Percentiles rank a stretch among this genome's conserved stretches.
phyloP scores from a whole-genome alignment of 1,140 invertebrate genomes.

The Aphaenogaster rudis region DNA sequence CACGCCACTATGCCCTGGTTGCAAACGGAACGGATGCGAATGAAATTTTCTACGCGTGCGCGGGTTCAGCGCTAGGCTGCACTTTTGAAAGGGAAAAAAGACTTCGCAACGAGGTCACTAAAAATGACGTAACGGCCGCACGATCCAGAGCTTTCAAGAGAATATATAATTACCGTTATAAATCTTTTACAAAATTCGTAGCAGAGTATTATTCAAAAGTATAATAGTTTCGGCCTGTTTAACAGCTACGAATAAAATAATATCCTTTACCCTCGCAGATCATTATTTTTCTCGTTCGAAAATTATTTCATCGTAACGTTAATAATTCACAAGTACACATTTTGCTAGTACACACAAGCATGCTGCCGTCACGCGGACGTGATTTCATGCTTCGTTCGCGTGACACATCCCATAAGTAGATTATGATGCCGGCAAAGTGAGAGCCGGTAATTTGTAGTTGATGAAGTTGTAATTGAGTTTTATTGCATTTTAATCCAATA shows the following conservation, averaged over 20 bases:
- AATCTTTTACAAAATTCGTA: slow-evolving; percentile 42
- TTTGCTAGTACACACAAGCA: slow-evolving; percentile 30
- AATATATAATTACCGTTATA: slow-evolving; percentile 39
- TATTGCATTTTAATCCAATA: slow-evolving; percentile 83
- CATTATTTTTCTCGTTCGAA: neutral
- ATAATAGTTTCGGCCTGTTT: neutral
- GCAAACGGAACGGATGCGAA: slow-evolving; percentile 70
- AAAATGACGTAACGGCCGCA: slow-evolving; percentile 44
- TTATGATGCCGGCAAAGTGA: slow-evolving; percentile 67
- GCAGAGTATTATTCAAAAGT: neutral
- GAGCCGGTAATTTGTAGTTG: slow-evolving; percentile 72
- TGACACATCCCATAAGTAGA: slow-evolving; percentile 66
- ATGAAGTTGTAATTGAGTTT: slow-evolving; percentile 83
- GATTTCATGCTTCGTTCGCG: slow-evolving; percentile 60
- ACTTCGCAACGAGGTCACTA: slow-evolving; percentile 30
- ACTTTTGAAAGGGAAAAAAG: slow-evolving; percentile 45
- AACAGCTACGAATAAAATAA: slow-evolving; percentile 7
- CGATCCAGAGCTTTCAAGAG: slow-evolving; percentile 41
- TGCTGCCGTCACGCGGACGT: slow-evolving; percentile 39
- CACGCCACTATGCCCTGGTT: slow-evolving; percentile 61
- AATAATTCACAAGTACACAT: slow-evolving; percentile 40
- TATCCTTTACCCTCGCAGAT: neutral
- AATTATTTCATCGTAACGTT: slow-evolving; percentile 28
- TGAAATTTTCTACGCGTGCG: slow-evolving; percentile 75
- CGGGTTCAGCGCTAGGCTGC: slow-evolving; percentile 26